These are phyloP conservation scores for Fopius arisanus DNA, from an alignment of 1,140 invertebrate genomes.

Conservation along the genomic window DNA sequence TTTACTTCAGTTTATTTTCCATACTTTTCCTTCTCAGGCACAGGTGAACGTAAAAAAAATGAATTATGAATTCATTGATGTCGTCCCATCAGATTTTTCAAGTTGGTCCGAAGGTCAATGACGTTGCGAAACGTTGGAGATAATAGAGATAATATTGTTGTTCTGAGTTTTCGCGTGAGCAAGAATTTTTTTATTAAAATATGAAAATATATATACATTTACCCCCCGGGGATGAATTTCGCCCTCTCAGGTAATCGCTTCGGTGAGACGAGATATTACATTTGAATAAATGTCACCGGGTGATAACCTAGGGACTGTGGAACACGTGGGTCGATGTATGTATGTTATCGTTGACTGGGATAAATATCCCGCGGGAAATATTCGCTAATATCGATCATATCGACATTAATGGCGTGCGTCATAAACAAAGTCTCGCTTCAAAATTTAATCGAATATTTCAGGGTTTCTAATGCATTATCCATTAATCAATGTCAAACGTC, in stretches of 20 bases:
- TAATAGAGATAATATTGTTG: not conserved
- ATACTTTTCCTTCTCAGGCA: no score
- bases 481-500: no score
- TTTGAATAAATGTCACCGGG: conserved; percentile 63
- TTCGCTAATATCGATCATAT: conserved; percentile 32
- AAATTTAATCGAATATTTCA: conserved; percentile 30
- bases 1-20: no score
- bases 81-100: no score
- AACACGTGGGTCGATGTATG: conserved; percentile 46
- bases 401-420: conserved; percentile 31
- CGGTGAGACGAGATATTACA: conserved; percentile 43
- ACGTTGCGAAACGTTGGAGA: not conserved
- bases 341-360: conserved; percentile 38
- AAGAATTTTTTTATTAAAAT: no score
- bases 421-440: conserved; percentile 27
- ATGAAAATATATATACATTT: conserved; percentile 37
- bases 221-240: conserved; percentile 59
- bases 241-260: conserved; percentile 54
- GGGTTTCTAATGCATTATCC: conserved; percentile 15
- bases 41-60: no score
- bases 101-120: no score
- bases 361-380: conserved; percentile 58
- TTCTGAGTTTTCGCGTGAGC: no score
- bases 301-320: conserved; percentile 47
- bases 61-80: no score